phyloP scores from a whole-genome alignment of 23 tunicate species.

The Pegea sp. region DNA sequence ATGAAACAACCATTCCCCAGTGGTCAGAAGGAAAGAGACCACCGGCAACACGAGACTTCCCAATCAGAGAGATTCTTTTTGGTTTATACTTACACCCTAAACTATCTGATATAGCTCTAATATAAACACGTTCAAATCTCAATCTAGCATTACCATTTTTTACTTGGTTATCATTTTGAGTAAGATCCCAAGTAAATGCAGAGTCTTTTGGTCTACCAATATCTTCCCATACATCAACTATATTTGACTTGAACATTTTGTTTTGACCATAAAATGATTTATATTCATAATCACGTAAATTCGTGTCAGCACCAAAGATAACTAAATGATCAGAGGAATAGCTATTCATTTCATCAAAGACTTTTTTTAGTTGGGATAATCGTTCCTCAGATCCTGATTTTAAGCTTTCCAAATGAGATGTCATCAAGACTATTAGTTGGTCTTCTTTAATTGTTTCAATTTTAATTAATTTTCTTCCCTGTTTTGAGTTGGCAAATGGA shows the following conservation, averaged over 20 bases:
- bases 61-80: neutral
- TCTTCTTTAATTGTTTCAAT: neutral
- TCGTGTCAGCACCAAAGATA: neutral
- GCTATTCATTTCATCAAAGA: neutral
- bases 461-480: neutral
- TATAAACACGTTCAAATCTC: neutral
- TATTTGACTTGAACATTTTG: neutral
- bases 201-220: neutral
- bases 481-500: neutral
- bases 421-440: neutral
- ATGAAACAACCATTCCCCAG: no score
- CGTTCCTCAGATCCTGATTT: neutral
- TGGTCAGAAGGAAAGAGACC: slow-evolving; percentile 1
- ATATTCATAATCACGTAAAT: neutral
- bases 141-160: neutral
- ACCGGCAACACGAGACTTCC: neutral
- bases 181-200: neutral
- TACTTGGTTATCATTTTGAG: neutral
- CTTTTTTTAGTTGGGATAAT: neutral
- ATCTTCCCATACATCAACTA: neutral
- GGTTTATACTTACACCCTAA: neutral
- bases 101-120: no score
- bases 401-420: neutral
- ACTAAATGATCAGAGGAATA: neutral
- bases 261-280: neutral